These are phyloP conservation scores for Sebastes glaucus DNA, from an alignment of 2,797 vertebrate species.

Conservation along the genomic window DNA sequence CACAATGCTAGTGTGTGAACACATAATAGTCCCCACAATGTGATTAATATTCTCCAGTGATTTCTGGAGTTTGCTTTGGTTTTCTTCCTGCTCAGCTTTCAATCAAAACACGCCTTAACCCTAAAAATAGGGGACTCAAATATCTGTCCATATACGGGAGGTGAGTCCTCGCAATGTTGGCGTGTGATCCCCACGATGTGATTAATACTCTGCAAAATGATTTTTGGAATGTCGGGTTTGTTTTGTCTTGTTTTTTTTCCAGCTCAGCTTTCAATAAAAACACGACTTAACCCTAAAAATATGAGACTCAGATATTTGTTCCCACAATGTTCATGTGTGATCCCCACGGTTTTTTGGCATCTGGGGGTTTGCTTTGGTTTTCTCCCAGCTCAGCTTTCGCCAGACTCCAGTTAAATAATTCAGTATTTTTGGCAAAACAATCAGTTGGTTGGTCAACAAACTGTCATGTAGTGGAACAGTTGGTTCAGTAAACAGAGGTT, in stretches of 20 bases:
- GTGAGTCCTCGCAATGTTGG: not conserved
- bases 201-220: not conserved
- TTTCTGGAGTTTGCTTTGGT: not conserved
- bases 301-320: not conserved
- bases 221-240: not conserved
- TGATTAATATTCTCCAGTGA: not conserved
- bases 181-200: not conserved
- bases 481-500: slow-evolving; percentile 11
- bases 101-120: not conserved
- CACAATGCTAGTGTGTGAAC: no score
- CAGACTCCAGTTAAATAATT: not conserved
- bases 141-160: not conserved
- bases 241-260: not conserved
- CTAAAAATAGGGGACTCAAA: not conserved
- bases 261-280: not conserved
- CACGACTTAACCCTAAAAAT: not conserved
- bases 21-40: not conserved
- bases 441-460: not conserved
- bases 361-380: not conserved
- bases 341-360: not conserved
- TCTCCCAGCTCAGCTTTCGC: not conserved
- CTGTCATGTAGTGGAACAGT: not conserved
- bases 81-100: not conserved
- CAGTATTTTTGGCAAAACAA: not conserved
- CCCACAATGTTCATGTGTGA: not conserved